These are phyloP conservation scores for Protula sp. DNA, from an alignment of 2,888 invertebrate species.

Conservation along the genomic window DNA sequence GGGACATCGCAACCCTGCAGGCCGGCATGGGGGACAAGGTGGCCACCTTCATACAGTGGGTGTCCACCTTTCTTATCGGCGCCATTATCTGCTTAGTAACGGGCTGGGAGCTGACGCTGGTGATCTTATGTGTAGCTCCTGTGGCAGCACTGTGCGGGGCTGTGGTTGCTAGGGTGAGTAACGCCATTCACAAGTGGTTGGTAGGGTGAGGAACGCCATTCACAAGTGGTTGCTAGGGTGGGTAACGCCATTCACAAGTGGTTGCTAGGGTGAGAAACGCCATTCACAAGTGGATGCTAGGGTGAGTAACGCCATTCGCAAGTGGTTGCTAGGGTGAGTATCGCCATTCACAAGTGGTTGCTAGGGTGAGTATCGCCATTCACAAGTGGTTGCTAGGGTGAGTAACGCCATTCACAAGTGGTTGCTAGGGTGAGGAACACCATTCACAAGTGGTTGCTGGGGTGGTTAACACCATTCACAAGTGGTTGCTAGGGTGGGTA, in stretches of 20 bases:
- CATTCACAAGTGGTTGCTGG: constrained; percentile 29
- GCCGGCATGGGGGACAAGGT: constrained; percentile 58
- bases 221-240: neutral
- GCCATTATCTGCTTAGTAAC: constrained; percentile 54
- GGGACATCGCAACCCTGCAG: constrained; percentile 57
- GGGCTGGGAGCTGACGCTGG: constrained; percentile 59
- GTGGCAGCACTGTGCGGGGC: constrained; percentile 41
- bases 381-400: too few relatives aligned
- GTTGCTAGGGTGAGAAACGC: constrained; percentile 34
- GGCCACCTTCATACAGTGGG: constrained; percentile 53
- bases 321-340: neutral
- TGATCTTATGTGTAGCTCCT: constrained; percentile 58
- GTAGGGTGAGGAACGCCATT: too few relatives aligned
- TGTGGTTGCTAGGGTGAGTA: constrained; percentile 34
- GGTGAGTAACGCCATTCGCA: too few relatives aligned
- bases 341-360: constrained; percentile 24
- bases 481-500: too few relatives aligned
- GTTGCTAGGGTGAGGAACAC: neutral
- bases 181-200: too few relatives aligned
- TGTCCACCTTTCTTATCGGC: constrained; percentile 54
- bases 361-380: constrained; percentile 35
- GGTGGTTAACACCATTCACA: too few relatives aligned
- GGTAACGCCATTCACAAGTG: constrained; percentile 15
- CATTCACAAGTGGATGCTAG: too few relatives aligned
- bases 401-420: too few relatives aligned